Evolutionary conservation across 1,140 invertebrate species (phyloP).

Genomic region (Atta texana): DNA sequence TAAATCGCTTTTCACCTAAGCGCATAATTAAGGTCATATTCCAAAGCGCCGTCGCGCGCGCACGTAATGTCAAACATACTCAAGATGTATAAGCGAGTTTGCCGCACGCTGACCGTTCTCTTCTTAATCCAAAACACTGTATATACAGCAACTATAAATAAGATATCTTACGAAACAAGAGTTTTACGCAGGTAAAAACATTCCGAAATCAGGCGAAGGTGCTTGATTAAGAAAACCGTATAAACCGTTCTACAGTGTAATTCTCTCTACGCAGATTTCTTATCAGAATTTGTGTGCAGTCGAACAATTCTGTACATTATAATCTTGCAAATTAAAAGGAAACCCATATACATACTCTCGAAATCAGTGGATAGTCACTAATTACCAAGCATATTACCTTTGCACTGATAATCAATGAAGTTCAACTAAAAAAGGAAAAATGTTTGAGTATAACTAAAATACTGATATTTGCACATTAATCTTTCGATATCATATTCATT

Average conservation of each 20-base stretch:
- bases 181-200: slow-evolving; percentile 49
- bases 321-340: not conserved
- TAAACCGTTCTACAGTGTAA: not conserved
- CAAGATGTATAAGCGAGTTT: not conserved
- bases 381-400: too few species aligned
- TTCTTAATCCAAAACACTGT: slow-evolving; percentile 45
- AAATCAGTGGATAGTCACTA: too few species aligned
- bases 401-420: too few species aligned
- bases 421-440: too few species aligned
- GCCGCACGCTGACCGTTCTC: slow-evolving; percentile 31
- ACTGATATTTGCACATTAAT: too few species aligned
- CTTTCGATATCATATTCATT: too few species aligned
- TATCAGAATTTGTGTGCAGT: not conserved
- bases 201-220: slow-evolving; percentile 68
- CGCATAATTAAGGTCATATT: slow-evolving; percentile 23
- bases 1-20: slow-evolving; percentile 33
- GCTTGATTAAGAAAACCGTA: slow-evolving; percentile 11
- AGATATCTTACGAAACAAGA: slow-evolving; percentile 61
- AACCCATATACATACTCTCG: not conserved
- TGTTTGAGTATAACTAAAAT: too few species aligned
- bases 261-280: slow-evolving; percentile 27
- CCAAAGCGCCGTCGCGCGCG: not conserved
- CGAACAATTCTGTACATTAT: not conserved
- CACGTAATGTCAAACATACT: not conserved
- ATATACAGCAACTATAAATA: slow-evolving; percentile 38